Conservation (phyloP, 2,797 vertebrate genomes). For the Paramormyrops hopkinsi region DNA sequence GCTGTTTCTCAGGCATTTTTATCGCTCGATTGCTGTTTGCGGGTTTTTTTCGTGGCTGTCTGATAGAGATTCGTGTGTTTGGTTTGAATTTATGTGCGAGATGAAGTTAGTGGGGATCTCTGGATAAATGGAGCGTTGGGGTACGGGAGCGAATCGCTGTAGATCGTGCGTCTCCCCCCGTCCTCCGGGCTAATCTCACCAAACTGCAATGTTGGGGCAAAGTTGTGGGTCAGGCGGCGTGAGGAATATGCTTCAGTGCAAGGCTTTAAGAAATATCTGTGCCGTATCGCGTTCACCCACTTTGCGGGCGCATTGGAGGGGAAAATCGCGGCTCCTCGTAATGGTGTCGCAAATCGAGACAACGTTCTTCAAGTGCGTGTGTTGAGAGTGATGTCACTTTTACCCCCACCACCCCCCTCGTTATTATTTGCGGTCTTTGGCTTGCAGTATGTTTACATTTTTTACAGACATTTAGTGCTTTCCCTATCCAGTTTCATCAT, state of each 20-base stretch:
- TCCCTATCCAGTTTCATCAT: constrained; percentile 14
- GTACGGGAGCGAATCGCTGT: neutral
- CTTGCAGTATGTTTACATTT: constrained; percentile 24
- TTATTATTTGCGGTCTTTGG: constrained; percentile 9
- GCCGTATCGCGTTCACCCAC: neutral
- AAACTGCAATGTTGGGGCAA: neutral
- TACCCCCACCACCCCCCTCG: neutral
- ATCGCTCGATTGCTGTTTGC: neutral
- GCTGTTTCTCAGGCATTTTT: constrained; percentile 22
- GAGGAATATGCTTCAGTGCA: neutral
- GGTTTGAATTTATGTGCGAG: constrained; percentile 17
- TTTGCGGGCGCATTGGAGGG: neutral
- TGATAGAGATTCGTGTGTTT: constrained; percentile 24
- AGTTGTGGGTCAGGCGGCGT: neutral
- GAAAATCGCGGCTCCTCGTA: neutral
- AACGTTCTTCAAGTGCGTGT: constrained; percentile 25
- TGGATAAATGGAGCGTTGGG: constrained; percentile 15
- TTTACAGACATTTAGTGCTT: constrained; percentile 7
- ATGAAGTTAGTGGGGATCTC: constrained; percentile 22
- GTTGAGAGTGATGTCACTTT: constrained; percentile 21
- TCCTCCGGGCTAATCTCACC: neutral
- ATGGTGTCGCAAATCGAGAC: neutral
- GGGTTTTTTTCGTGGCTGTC: neutral
- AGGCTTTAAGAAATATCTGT: neutral
- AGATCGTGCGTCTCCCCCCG: neutral